A percentile compares a stretch with the other conserved stretches of the same genome.
Conservation (phyloP, 2,113 vertebrate genomes). For the Microtus ochrogaster region DNA sequence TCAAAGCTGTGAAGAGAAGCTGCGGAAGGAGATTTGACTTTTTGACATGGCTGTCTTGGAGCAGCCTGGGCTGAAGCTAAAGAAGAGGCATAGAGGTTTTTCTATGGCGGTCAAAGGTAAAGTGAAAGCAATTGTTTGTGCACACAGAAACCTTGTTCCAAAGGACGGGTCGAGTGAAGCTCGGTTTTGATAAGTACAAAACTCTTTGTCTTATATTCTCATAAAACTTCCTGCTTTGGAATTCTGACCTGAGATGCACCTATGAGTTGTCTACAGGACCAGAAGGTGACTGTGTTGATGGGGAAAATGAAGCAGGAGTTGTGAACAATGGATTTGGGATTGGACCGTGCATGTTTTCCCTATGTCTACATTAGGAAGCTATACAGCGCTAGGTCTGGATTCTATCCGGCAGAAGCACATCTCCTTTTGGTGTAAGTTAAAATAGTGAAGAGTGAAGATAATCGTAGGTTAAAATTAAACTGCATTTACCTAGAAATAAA, state of each 20-base stretch:
- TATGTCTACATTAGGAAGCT: slow-evolving; percentile 66
- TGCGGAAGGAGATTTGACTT: slow-evolving; percentile 67
- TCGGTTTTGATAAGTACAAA: slow-evolving; percentile 78
- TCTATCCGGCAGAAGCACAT: slow-evolving; percentile 71
- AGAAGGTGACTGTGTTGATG: background rate
- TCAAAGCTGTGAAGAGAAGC: slow-evolving; percentile 67
- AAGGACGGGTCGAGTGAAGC: slow-evolving; percentile 71
- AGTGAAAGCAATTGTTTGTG: slow-evolving; percentile 77
- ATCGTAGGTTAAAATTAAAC: slow-evolving; percentile 59
- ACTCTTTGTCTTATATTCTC: slow-evolving; percentile 74
- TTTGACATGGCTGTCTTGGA: slow-evolving; percentile 67
- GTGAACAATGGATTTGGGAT: background rate
- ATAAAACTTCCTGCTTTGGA: slow-evolving; percentile 78
- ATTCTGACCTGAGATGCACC: slow-evolving; percentile 68
- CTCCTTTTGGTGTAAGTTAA: slow-evolving; percentile 65
- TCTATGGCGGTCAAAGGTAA: slow-evolving; percentile 59
- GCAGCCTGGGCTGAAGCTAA: slow-evolving; percentile 61
- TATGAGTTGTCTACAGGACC: slow-evolving; percentile 50
- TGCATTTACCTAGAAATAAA: slow-evolving; percentile 65
- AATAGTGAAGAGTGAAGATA: slow-evolving; percentile 57
- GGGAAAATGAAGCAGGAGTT: background rate
- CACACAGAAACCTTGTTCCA: slow-evolving; percentile 75
- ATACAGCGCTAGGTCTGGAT: slow-evolving; percentile 65
- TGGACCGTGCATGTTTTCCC: slow-evolving; percentile 58
- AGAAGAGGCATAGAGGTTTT: slow-evolving; percentile 57